Evolutionary conservation across 2,888 invertebrate genomes (phyloP).

Genomic region (Hecatera dysodea): DNA sequence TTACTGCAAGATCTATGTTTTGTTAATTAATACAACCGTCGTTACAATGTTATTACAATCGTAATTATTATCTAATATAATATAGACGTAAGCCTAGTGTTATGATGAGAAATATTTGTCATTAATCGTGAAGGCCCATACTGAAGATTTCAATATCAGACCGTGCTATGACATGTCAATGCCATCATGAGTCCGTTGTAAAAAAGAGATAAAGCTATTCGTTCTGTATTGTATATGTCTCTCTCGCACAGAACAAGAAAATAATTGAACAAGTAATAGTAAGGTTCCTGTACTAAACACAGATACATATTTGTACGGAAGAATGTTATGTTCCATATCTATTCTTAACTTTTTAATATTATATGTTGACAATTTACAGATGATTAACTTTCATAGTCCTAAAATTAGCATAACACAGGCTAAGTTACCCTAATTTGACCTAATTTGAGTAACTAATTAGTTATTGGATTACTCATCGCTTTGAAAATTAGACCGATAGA

Average conservation of each 20-base stretch:
- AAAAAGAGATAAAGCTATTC: too few relatives aligned
- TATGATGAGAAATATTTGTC: not conserved
- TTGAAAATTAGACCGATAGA: not conserved
- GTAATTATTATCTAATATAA: not conserved
- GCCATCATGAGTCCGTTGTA: too few relatives aligned
- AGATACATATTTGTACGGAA: too few relatives aligned
- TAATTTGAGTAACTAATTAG: conserved; percentile 4
- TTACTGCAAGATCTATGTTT: not conserved
- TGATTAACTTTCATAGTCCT: not conserved
- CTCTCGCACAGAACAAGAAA: too few relatives aligned
- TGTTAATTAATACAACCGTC: not conserved
- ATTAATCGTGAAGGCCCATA: conserved; percentile 1
- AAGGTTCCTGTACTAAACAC: too few relatives aligned
- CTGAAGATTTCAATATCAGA: too few relatives aligned
- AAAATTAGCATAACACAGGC: not conserved
- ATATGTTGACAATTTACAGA: not conserved
- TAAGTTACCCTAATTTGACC: too few relatives aligned
- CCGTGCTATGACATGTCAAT: too few relatives aligned
- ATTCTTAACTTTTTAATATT: not conserved
- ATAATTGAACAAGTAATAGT: too few relatives aligned
- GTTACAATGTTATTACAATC: not conserved
- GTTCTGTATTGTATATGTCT: too few relatives aligned
- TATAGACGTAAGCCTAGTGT: not conserved
- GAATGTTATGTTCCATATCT: not conserved
- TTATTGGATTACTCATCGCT: not conserved